Percentiles rank a stretch among this genome's conserved stretches.
phyloP scores from a whole-genome alignment of 2,797 vertebrate genomes.

The Orientallactaga sibirica region DNA sequence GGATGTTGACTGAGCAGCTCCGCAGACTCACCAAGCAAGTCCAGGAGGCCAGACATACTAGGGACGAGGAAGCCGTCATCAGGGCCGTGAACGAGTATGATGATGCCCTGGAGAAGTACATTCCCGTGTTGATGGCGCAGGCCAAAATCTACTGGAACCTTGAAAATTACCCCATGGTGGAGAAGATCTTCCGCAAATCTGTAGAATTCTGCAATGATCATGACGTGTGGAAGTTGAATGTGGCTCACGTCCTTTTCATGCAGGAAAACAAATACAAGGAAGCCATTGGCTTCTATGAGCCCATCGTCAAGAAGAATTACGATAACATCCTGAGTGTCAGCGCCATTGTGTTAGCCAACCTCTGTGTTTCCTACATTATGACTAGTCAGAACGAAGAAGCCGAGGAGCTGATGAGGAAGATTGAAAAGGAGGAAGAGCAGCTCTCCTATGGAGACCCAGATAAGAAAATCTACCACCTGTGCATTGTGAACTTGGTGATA shows the following conservation, averaged over 20 bases:
- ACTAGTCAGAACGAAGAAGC: constrained; percentile 97
- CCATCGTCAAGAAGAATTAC: constrained; percentile 97
- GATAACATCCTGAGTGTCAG: constrained; percentile 95
- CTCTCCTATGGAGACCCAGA: constrained; percentile 94
- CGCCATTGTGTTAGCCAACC: constrained; percentile 96
- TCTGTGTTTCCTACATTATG: constrained; percentile 98
- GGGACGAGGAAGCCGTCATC: constrained; percentile 93
- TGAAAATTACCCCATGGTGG: constrained; percentile 96
- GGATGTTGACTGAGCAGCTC: constrained; percentile 93
- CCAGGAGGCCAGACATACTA: constrained; percentile 91
- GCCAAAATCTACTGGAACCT: constrained; percentile 98
- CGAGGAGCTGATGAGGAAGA: constrained; percentile 97
- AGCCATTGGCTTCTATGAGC: constrained; percentile 96
- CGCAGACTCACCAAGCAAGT: constrained; percentile 94
- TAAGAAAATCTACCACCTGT: constrained; percentile 96
- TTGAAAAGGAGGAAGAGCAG: constrained; percentile 98
- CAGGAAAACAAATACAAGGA: constrained; percentile 98
- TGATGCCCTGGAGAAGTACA: constrained; percentile 94
- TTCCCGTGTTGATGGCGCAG: constrained; percentile 97
- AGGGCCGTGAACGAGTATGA: constrained; percentile 94
- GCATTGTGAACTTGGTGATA: constrained; percentile 98
- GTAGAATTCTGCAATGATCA: constrained; percentile 96
- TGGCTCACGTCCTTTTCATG: constrained; percentile 98
- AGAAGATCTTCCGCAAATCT: constrained; percentile 97
- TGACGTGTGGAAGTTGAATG: constrained; percentile 97